Evolutionary conservation across 2,113 vertebrate genomes (phyloP), one percentile per base, ranked within the genome.

Genomic region (Harpagus bidentatus): DNA sequence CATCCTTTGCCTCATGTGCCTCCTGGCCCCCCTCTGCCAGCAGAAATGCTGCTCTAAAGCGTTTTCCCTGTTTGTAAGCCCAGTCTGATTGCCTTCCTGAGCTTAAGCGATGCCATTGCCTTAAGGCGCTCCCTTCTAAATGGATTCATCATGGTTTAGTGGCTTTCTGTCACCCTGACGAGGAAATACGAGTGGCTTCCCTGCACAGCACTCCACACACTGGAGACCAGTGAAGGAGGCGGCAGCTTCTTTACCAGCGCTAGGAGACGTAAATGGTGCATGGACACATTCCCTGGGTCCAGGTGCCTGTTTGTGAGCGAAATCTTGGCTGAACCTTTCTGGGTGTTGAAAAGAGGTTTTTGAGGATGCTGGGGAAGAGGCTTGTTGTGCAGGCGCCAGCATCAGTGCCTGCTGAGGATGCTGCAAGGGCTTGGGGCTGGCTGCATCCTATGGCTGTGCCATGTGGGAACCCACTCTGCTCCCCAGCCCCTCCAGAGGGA

Each of bases 181-280:
- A 36, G 50, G 22, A 36, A 20, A 45, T 2, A 4, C 3, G 2
- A 28, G 73, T 5, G 1, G 65, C 34, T 45, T 40, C 45, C 47
- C 21, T 1, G 0, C 4, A 1, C 14, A 7, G 29, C 42, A 6
- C n/a, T n/a, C n/a, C n/a, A n/a, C n/a, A n/a, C n/a, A n/a, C n/a
- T n/a, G n/a, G n/a, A n/a, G n/a, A n/a, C n/a, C n/a, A 1, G 31
- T 10, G 1, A 3, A 10, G 76, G 32, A 9, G 56, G 53, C 5
- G 2, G 63, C 59, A 22, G 59, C 69, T 58, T 6, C 67, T 31
- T 25, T 3, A 5, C 50, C 31, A 16, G n/a, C 5, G 1, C 38
- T 7, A 13, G 70, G 38, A 45, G 28, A 21, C 13, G 1, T 2
- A 19, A 19, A 3, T 1, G 36, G 20, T 2, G 38, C 32, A 9